Conservation (phyloP, 2,113 vertebrate genomes). For the Falco punctatus region DNA sequence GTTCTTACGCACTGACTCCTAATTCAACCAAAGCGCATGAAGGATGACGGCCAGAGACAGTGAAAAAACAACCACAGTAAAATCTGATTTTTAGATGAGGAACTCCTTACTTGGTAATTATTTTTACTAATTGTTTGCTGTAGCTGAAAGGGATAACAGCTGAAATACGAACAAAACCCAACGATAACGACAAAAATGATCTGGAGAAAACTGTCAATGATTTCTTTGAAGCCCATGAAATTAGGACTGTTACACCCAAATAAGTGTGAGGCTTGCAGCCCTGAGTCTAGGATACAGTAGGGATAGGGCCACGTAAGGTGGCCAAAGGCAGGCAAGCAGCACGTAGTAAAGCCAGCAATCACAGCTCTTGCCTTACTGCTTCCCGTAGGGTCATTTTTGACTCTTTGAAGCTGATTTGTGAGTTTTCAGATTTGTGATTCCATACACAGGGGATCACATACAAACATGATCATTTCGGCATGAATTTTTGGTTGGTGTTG, state of each 20-base stretch:
- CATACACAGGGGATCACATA: no score
- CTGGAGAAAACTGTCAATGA: background rate
- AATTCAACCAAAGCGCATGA: background rate
- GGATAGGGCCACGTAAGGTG: background rate
- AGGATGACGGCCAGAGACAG: background rate
- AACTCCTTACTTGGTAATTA: background rate
- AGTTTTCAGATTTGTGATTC: background rate
- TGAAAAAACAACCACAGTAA: background rate
- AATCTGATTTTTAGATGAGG: background rate
- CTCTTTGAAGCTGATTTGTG: background rate
- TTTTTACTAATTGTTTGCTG: background rate
- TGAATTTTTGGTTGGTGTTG: background rate
- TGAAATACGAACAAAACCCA: background rate
- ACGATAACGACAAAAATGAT: background rate
- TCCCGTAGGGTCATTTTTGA: background rate
- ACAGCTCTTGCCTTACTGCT: background rate
- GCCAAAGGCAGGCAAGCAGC: background rate
- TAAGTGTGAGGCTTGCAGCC: rapidly evolving
- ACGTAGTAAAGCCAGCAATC: no score
- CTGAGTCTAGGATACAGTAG: background rate
- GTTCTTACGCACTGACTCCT: background rate
- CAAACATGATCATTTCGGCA: rapidly evolving
- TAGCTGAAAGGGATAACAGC: background rate
- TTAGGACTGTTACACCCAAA: background rate
- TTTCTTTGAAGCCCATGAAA: background rate